Evolutionary conservation across 2,888 invertebrate species (phyloP).

Genomic region (Plutella xylostella): DNA sequence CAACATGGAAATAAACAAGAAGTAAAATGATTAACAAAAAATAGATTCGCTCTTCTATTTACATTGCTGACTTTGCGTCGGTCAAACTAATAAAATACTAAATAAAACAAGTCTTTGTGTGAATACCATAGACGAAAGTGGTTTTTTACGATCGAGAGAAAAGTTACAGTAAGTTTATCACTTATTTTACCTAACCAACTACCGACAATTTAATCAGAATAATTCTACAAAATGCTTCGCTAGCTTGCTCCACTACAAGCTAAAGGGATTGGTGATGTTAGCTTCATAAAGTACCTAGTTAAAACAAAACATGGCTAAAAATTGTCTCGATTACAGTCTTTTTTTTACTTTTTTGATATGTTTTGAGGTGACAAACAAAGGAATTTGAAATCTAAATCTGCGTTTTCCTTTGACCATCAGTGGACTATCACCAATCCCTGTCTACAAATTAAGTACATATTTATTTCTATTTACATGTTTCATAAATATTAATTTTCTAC

Average conservation of each 20-base stretch:
- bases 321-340: neutral
- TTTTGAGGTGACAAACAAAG: neutral
- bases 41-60: constrained; percentile 46
- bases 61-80: constrained; percentile 34
- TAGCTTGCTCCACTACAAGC: constrained; percentile 63
- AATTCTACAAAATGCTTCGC: constrained; percentile 65
- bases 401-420: too few relatives aligned
- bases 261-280: constrained; percentile 25
- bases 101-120: constrained; percentile 26
- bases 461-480: constrained; percentile 54
- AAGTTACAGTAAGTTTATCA: constrained; percentile 14
- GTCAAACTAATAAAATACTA: constrained; percentile 19
- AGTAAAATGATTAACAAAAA: constrained; percentile 53
- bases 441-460: constrained; percentile 55
- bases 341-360: constrained; percentile 2
- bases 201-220: constrained; percentile 44
- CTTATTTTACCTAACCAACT: constrained; percentile 39
- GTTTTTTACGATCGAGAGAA: constrained; percentile 28
- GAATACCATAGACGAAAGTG: constrained; percentile 26
- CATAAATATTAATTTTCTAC: constrained; percentile 34
- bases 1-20: constrained; percentile 51
- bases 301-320: neutral
- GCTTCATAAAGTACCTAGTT: neutral
- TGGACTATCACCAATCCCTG: constrained; percentile 44
- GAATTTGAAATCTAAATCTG: too few relatives aligned